phyloP scores from a whole-genome alignment of 2,113 vertebrate genomes.

The Odocoileus hemionus region DNA sequence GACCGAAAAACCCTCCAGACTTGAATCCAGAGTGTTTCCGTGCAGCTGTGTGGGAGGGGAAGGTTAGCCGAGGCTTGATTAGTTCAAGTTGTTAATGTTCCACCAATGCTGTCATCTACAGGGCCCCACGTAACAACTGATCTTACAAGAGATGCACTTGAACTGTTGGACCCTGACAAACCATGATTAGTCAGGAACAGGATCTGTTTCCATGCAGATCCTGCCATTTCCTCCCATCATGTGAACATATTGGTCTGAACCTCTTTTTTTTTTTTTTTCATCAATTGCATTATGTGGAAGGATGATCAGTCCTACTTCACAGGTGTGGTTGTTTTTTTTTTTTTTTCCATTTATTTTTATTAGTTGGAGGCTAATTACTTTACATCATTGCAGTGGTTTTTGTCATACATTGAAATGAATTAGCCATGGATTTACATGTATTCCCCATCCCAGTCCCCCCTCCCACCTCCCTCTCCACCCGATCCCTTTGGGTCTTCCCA shows the following conservation, averaged over 20 bases:
- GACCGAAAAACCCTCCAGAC: not conserved
- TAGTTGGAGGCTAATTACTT: no score
- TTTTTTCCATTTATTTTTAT: no score
- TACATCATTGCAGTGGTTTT: no score
- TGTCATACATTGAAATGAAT: no score
- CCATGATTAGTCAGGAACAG: not conserved
- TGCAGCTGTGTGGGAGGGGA: fast-evolving
- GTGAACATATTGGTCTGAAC: fast-evolving
- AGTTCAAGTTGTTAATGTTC: not conserved
- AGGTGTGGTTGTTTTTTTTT: not conserved
- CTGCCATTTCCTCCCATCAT: not conserved
- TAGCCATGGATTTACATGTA: no score
- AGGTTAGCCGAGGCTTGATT: fast-evolving
- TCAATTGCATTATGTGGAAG: not conserved
- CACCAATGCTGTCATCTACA: fast-evolving
- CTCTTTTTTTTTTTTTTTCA: not conserved
- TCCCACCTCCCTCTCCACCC: no score
- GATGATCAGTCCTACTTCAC: not conserved
- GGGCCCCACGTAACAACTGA: fast-evolving
- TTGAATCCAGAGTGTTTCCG: not conserved
- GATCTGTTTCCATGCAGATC: not conserved
- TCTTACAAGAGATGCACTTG: not conserved
- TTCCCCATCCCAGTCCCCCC: no score
- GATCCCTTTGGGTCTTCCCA: no score
- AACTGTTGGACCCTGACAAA: fast-evolving